A percentile compares a stretch with the other conserved stretches of the same genome.
Conservation (phyloP, 2,888 invertebrate species). For the Cordilura impudica region DNA sequence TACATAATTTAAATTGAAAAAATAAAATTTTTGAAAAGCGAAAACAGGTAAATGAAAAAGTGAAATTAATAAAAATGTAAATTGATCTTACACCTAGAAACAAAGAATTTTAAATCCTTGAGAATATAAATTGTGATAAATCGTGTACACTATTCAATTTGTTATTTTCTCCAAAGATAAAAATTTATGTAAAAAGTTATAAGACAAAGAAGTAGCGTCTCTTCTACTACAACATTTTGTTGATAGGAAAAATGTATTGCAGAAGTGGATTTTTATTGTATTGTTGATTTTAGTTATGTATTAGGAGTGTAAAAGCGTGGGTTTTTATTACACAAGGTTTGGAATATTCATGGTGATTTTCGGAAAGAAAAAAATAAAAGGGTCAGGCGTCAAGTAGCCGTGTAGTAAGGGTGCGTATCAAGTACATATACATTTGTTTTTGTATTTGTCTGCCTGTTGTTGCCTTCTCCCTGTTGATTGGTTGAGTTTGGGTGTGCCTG, state of each 20-base stretch:
- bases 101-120: conserved; percentile 25
- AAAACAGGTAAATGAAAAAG: conserved; percentile 50
- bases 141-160: conserved; percentile 47
- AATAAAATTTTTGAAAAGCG: conserved; percentile 17
- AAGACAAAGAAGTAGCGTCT: conserved; percentile 25
- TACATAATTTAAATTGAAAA: background rate
- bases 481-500: conserved; percentile 74
- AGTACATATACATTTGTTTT: conserved; percentile 37
- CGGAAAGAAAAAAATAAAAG: background rate
- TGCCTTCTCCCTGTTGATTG: conserved; percentile 56
- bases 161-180: conserved; percentile 18
- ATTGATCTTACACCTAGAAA: background rate
- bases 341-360: conserved; percentile 8
- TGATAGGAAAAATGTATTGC: background rate
- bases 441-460: conserved; percentile 49
- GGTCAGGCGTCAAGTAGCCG: conserved; percentile 30
- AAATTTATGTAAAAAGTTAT: background rate
- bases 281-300: background rate
- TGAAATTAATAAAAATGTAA: conserved; percentile 11
- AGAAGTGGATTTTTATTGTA: conserved; percentile 23
- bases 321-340: conserved; percentile 25
- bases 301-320: conserved; percentile 14
- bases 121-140: conserved; percentile 8
- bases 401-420: conserved; percentile 46
- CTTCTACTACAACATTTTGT: background rate